Percentiles rank a stretch among this genome's conserved stretches.
Conservation (phyloP, 2,113 vertebrate genomes). For the Gambusia affinis region DNA sequence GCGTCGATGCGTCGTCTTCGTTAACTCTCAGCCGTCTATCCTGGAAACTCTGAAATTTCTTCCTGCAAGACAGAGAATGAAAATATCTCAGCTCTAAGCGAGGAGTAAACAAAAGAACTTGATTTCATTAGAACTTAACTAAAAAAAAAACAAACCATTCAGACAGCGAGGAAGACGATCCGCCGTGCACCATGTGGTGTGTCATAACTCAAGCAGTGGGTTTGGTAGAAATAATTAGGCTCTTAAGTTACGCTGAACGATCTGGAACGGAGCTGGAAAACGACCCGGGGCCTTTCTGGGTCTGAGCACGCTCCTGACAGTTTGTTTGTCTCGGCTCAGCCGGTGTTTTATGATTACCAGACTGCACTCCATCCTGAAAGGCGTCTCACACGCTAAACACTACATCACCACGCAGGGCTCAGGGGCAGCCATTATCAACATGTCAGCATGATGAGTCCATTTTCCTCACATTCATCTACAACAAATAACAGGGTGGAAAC, state of each 20-base stretch:
- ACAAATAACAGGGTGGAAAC: slow-evolving; percentile 62
- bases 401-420: slow-evolving; percentile 65
- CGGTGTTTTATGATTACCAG: slow-evolving; percentile 53
- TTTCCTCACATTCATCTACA: slow-evolving; percentile 65
- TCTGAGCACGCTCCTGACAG: slow-evolving; percentile 24
- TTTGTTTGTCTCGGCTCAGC: slow-evolving; percentile 30
- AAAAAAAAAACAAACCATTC: neutral
- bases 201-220: neutral
- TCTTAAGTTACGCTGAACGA: neutral
- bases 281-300: neutral
- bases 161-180: neutral
- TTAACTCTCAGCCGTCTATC: slow-evolving; percentile 93
- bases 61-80: slow-evolving; percentile 75
- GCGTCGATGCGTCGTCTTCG: slow-evolving; percentile 83
- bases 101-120: neutral
- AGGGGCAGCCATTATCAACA: slow-evolving; percentile 77
- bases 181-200: neutral
- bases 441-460: slow-evolving; percentile 72
- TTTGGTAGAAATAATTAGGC: neutral
- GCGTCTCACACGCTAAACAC: slow-evolving; percentile 64
- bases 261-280: slow-evolving; percentile 10
- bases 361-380: slow-evolving; percentile 59
- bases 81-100: neutral
- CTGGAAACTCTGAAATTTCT: slow-evolving; percentile 99
- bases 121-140: neutral